Evolutionary conservation across 2,797 vertebrate genomes (phyloP).

Genomic region (Aeoliscus strigatus): DNA sequence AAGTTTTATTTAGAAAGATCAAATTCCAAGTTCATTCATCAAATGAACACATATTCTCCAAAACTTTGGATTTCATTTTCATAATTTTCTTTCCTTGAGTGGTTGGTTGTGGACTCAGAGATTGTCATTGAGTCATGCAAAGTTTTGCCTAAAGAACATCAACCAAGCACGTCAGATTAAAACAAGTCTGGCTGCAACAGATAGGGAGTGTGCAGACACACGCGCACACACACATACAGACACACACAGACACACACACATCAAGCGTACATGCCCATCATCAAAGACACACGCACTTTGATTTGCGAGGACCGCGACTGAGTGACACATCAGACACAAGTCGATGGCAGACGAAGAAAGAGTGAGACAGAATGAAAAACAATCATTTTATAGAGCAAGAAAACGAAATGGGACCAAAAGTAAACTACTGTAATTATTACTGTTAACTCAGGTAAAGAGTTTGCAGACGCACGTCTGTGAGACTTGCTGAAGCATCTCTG

Average conservation of each 20-base stretch:
- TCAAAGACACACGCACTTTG: slow-evolving; percentile 32
- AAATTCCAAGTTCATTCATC: too few species aligned
- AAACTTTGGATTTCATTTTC: too few species aligned
- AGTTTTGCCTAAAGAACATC: slow-evolving; percentile 65
- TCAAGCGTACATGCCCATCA: slow-evolving; percentile 12
- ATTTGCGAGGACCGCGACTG: slow-evolving; percentile 57
- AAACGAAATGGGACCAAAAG: too few species aligned
- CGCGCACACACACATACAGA: slow-evolving; percentile 5
- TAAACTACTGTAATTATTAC: too few species aligned
- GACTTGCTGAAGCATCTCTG: too few species aligned
- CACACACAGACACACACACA: slow-evolving; percentile 3
- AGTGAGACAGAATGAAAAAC: slow-evolving; percentile 7
- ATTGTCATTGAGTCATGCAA: slow-evolving; percentile 68
- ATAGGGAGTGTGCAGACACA: slow-evolving; percentile 36
- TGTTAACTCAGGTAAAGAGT: too few species aligned
- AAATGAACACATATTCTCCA: too few species aligned
- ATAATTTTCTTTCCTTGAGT: too few species aligned
- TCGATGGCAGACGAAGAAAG: slow-evolving; percentile 33
- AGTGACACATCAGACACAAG: slow-evolving; percentile 61
- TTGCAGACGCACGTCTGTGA: too few species aligned
- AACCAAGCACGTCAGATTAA: slow-evolving; percentile 72
- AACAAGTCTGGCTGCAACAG: slow-evolving; percentile 61
- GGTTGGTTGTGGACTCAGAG: too few species aligned
- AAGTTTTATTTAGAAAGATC: too few species aligned
- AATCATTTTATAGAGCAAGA: too few species aligned